Evolutionary conservation across 2,113 vertebrate species (phyloP).

Genomic region (Myocastor coypus): DNA sequence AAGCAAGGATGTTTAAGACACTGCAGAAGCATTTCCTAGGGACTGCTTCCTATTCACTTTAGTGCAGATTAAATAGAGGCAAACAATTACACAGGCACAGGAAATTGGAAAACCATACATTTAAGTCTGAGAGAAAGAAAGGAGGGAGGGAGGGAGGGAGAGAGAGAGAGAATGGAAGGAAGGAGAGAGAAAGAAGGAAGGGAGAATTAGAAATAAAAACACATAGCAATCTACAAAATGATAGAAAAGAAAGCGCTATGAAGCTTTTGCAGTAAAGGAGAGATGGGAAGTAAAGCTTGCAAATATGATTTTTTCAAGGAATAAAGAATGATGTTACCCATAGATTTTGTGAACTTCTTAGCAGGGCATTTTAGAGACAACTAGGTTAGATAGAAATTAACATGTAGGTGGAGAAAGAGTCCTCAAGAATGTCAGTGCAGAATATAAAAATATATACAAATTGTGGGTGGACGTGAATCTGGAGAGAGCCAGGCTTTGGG

Average conservation of each 20-base stretch:
- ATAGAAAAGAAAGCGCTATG: slow-evolving; percentile 9
- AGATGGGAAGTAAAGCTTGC: slow-evolving; percentile 53
- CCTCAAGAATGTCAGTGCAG: not conserved
- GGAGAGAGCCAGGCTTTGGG: not conserved
- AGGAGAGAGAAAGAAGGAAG: not conserved
- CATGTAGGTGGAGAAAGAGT: not conserved
- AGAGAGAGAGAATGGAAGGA: not conserved
- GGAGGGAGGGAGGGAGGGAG: not conserved
- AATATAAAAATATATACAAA: no score
- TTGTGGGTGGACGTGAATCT: not conserved
- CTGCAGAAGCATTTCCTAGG: slow-evolving; percentile 64
- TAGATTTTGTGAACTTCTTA: slow-evolving; percentile 4
- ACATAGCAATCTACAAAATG: slow-evolving; percentile 27
- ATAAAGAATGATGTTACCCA: slow-evolving; percentile 27
- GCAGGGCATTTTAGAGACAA: not conserved
- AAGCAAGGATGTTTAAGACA: slow-evolving; percentile 66
- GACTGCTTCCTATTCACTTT: slow-evolving; percentile 67
- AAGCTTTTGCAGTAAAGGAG: slow-evolving; percentile 16
- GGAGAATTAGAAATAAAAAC: not conserved
- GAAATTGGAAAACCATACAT: slow-evolving; percentile 70
- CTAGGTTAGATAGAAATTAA: not conserved
- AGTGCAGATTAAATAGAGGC: slow-evolving; percentile 68
- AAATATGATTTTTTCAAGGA: slow-evolving; percentile 34
- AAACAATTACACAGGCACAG: slow-evolving; percentile 63
- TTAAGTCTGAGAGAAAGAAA: not conserved